These are phyloP conservation scores for Drosophila pruinosa DNA, from an alignment of 1,140 invertebrate species.

Conservation along the genomic window DNA sequence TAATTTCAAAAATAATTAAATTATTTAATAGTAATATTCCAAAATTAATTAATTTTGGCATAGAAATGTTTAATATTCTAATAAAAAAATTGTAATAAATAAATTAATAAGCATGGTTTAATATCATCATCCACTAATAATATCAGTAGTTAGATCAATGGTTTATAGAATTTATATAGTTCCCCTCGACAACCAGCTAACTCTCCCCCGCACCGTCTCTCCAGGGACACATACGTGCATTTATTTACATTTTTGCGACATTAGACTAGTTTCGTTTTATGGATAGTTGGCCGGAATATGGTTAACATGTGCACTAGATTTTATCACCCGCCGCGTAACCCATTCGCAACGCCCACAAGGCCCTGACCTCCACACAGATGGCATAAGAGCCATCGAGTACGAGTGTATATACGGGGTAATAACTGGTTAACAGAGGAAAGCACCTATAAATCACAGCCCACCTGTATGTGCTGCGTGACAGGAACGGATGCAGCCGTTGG, in stretches of 20 bases:
- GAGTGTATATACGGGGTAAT: constrained; percentile 4
- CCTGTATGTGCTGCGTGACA: constrained; percentile 34
- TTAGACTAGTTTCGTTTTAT: constrained; percentile 9
- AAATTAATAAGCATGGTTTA: no score
- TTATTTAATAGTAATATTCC: no score
- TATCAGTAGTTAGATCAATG: no score
- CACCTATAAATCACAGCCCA: constrained; percentile 38
- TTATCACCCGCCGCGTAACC: neutral
- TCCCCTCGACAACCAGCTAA: neutral
- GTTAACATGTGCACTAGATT: constrained; percentile 7
- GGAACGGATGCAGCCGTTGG: constrained; percentile 36
- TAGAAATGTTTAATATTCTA: no score
- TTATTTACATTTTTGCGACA: constrained; percentile 8
- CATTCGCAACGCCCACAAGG: neutral
- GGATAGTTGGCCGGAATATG: neutral
- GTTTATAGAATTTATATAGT: no score
- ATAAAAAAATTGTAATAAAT: no score
- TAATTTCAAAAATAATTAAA: no score
- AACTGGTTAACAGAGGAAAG: neutral
- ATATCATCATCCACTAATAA: no score
- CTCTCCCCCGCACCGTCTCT: no score
- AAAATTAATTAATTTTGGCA: no score
- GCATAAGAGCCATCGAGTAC: neutral
- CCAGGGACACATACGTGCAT: neutral
- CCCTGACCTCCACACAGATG: constrained; percentile 5